A percentile compares a stretch with the other conserved stretches of the same genome.
Conservation (phyloP, 2,797 vertebrate genomes). For the Lophius americanus region DNA sequence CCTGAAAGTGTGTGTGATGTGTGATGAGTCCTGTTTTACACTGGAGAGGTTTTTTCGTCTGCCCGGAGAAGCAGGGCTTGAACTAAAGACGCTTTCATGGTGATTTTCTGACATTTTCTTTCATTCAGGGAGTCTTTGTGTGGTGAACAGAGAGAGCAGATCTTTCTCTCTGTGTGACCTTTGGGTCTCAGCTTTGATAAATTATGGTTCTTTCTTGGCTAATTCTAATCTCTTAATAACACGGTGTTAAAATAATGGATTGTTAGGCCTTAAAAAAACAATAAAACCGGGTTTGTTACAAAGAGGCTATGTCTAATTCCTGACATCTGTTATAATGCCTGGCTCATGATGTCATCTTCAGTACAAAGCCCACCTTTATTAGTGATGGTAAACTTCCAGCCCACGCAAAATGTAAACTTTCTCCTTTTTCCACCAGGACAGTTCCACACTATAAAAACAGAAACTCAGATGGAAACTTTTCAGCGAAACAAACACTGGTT, state of each 20-base stretch:
- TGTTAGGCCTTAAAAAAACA: no score
- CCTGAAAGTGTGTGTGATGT: slow-evolving; percentile 37
- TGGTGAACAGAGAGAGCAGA: slow-evolving; percentile 46
- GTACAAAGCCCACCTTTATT: no score
- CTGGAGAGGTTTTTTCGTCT: slow-evolving; percentile 33
- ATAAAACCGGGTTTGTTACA: no score
- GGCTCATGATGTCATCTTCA: no score
- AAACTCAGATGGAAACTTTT: no score
- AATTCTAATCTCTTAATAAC: slow-evolving; percentile 18
- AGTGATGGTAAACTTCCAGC: no score
- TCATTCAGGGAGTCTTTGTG: slow-evolving; percentile 46
- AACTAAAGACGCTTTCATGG: slow-evolving; percentile 35
- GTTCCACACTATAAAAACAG: no score
- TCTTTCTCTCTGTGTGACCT: slow-evolving; percentile 56
- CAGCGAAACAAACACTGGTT: no score
- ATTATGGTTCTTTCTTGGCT: slow-evolving; percentile 34
- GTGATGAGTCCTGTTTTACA: slow-evolving; percentile 18
- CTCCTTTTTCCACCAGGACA: no score
- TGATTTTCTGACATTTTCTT: slow-evolving; percentile 64
- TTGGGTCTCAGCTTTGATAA: slow-evolving; percentile 56
- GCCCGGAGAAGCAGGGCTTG: slow-evolving; percentile 28
- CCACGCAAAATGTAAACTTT: no score
- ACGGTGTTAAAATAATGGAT: slow-evolving; percentile 2
- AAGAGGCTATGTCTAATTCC: no score
- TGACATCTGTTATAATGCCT: not conserved